A percentile compares a stretch with the other conserved stretches of the same genome.
These are phyloP conservation scores for Centropyge bicolor DNA, from an alignment of 2,797 vertebrate species.

Conservation along the genomic window DNA sequence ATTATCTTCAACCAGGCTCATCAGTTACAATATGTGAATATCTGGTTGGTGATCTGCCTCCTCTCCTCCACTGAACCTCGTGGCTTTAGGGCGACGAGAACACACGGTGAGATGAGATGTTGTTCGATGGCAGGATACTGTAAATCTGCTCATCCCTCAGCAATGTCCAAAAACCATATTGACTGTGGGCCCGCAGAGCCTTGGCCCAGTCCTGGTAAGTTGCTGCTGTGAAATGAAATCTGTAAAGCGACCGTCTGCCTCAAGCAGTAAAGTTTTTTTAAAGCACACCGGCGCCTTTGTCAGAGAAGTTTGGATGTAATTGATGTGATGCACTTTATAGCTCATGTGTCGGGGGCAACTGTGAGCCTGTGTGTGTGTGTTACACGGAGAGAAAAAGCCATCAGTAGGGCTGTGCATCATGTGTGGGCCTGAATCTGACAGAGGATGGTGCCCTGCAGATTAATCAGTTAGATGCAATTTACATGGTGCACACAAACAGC, in stretches of 20 bases:
- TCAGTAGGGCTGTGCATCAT: constrained; percentile 35
- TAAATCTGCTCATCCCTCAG: constrained; percentile 61
- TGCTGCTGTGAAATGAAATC: constrained; percentile 58
- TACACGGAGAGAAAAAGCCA: constrained; percentile 12
- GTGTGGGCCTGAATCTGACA: constrained; percentile 32
- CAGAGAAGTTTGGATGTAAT: constrained; percentile 50
- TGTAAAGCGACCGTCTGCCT: constrained; percentile 45
- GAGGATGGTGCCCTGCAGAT: constrained; percentile 30
- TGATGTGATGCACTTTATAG: constrained; percentile 53
- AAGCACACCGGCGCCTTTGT: constrained; percentile 48
- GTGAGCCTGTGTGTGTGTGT: constrained; percentile 23
- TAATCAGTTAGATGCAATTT: constrained; percentile 44
- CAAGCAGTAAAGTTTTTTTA: constrained; percentile 38
- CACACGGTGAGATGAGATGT: constrained; percentile 45
- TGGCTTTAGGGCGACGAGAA: constrained; percentile 27
- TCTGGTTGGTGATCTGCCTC: not conserved
- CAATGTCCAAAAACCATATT: constrained; percentile 48
- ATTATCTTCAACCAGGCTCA: not conserved
- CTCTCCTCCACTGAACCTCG: not conserved
- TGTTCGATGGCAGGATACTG: constrained; percentile 34
- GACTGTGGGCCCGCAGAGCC: constrained; percentile 48
- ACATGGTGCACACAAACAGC: constrained; percentile 31
- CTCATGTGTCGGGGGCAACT: constrained; percentile 20
- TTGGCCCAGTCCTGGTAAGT: constrained; percentile 41
- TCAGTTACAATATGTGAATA: constrained; percentile 3